Evolutionary conservation across 2,113 vertebrate genomes (phyloP), one percentile per base, ranked within the genome.

Genomic region (Hippocampus barbouri): DNA sequence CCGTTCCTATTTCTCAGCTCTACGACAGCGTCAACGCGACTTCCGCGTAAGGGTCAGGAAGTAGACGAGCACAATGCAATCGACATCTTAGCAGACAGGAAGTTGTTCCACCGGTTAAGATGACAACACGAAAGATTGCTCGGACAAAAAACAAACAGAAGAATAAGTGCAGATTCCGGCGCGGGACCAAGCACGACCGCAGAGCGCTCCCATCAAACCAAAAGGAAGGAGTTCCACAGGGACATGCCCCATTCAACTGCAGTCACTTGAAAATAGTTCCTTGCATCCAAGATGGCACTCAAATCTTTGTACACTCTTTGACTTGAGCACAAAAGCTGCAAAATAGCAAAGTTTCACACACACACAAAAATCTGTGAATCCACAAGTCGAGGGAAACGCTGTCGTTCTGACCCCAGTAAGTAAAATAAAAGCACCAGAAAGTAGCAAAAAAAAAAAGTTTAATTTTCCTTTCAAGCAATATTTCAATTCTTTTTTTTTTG

Each of bases 381-480:
- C 45, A 15, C 45, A 47, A 45, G 43, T 12, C 0, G 30, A 34
- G 30, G 30, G 0, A 15, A 54, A 54, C 0, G 12, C 20, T n/a
- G 7, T n/a, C 2, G 51, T 53, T 53, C 1, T 9, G 23, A 23
- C 9, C 23, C 8, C 1, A 54, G n/a, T 34, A 4, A 3, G 30
- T 30, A 38, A 2, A 18, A 62, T 34, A 10, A 38, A 62, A 8
- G 30, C 61, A 41, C 34, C 5, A 65, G 40, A 43, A 74, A 70
- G 45, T 53, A 25, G 66, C 34, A 38, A 38, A 20, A 63, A 65
- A 72, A 38, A 57, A 43, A 54, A 16, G 16, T 79, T 86, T 85
- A 73, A 78, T 84, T 70, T 71, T 67, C 64, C 80, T 73, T 72
- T 65, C 51, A 89, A 76, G 74, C 56, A 85, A 83, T 69, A 16